These are phyloP conservation scores for Engystomops pustulosus DNA, from an alignment of 2,113 vertebrate genomes.

Conservation along the genomic window DNA sequence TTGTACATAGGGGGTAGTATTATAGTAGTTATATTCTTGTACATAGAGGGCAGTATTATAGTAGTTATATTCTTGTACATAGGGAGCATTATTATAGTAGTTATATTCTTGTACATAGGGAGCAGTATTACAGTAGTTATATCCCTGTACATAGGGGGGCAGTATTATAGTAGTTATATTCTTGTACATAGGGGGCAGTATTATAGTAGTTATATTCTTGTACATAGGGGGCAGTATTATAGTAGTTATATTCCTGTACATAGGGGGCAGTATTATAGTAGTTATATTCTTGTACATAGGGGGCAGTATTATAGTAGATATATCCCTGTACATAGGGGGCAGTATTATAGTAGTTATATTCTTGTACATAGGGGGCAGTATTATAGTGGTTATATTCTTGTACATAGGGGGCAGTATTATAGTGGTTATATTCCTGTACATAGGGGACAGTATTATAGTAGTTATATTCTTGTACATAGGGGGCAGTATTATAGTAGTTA, in stretches of 20 bases:
- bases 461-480: no score
- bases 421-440: no score
- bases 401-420: no score
- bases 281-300: background rate
- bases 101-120: background rate
- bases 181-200: background rate
- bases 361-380: no score
- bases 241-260: constrained; percentile 3
- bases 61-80: no score
- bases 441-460: no score
- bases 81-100: no score
- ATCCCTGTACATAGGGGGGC: background rate
- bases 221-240: background rate
- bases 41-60: background rate
- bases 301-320: background rate
- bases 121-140: background rate
- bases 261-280: no score
- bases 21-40: constrained; percentile 12
- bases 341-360: constrained; percentile 6
- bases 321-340: background rate
- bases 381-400: no score
- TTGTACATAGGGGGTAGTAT: background rate
- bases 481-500: no score
- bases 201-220: background rate
- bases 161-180: background rate